Base-by-base conservation (phyloP, 2,888 invertebrate species). In the Trilocha varians region DNA sequence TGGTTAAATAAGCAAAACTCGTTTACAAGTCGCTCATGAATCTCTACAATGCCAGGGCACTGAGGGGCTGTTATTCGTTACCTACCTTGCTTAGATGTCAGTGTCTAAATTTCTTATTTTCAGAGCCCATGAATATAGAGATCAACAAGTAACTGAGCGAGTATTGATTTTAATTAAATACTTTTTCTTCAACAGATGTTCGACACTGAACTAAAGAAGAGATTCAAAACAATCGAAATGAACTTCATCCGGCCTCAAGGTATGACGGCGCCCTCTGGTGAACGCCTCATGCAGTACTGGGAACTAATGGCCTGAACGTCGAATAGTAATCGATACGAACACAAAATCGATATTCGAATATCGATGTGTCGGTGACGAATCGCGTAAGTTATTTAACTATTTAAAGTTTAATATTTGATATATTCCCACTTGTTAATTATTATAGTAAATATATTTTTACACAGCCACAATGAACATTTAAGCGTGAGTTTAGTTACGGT, bases 141-240 rank as follows among this genome's bases (percentile, higher is more conserved):
- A n/a, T n/a, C n/a, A n/a, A n/a, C n/a, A n/a, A n/a, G n/a, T n/a
- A n/a, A n/a, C n/a, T n/a, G n/a, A n/a, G n/a, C n/a, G n/a, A n/a
- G n/a, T n/a, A n/a, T n/a, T n/a, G n/a, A n/a, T n/a, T n/a, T 34
- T 16, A 40, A 32, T 39, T 37, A 16, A 15, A 8, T 11, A 15
- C 33, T 16, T 13, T 43, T 50, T 41, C 47, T 41, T 40, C 39
- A 34, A 3, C 85, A 93, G 89, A 85, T 94, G 17, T 94, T 95
- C 61, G 92, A 93, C 57, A 89, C 89, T 37, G 95, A 95, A 73
- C 82, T 93, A 14, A 91, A 91, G 59, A 92, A 91, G 62, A 89
- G 91, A 49, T 89, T 91, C 54, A 92, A 92, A 65, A 88, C 91
- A 16, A 92, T 93, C 49, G 91, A 92, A 53, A 71, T 94, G 62